These are phyloP conservation scores for Crenuchus spilurus DNA, from an alignment of 2,797 vertebrate species.

Conservation along the genomic window DNA sequence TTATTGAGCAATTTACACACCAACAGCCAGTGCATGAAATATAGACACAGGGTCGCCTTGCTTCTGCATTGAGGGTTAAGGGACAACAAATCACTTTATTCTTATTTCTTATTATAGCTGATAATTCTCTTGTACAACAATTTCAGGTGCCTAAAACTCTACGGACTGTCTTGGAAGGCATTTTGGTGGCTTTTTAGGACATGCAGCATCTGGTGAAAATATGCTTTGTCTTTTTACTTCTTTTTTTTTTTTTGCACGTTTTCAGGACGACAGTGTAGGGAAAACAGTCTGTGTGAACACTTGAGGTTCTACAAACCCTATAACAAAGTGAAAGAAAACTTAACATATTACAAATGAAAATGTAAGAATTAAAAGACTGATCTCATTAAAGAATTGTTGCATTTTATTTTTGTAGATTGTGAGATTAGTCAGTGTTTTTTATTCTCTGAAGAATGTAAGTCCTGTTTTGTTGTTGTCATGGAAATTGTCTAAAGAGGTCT, in stretches of 20 bases:
- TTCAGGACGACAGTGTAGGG: conserved; percentile 2
- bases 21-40: conserved; percentile 37
- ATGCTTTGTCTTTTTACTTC: conserved; percentile 7
- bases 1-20: conserved; percentile 45
- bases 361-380: neutral
- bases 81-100: conserved; percentile 53
- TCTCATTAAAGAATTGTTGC: neutral
- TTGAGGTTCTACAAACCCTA: neutral
- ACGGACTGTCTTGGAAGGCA: conserved; percentile 30
- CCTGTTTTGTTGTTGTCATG: conserved; percentile 39
- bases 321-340: neutral
- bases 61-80: conserved; percentile 31
- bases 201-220: conserved; percentile 42
- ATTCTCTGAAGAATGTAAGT: conserved; percentile 16
- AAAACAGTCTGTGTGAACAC: neutral
- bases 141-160: conserved; percentile 40
- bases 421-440: neutral
- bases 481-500: conserved; percentile 36
- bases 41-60: conserved; percentile 34
- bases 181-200: conserved; percentile 34
- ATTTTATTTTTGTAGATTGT: neutral
- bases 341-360: neutral
- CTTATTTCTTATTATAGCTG: conserved; percentile 49
- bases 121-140: conserved; percentile 39
- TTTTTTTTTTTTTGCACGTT: conserved; percentile 26